Evolutionary conservation across 2,888 invertebrate genomes (phyloP).

Genomic region (Caenorhabditis sp.): DNA sequence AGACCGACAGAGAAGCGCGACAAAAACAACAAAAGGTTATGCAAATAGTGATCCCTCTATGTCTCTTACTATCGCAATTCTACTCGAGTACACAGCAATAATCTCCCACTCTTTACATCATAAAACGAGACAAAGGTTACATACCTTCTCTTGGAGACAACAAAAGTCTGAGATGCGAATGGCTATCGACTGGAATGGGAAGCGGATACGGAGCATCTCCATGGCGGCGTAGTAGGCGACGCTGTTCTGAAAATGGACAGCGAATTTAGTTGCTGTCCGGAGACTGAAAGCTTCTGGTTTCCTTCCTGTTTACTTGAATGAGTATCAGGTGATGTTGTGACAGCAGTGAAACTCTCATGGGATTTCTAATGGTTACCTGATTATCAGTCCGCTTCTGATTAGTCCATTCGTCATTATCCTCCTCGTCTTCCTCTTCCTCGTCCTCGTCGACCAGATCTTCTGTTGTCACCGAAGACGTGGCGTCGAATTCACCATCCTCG

Average conservation of each 20-base stretch:
- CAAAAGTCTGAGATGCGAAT: constrained; percentile 78
- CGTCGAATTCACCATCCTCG: constrained; percentile 41
- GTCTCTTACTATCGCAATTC: too few species aligned
- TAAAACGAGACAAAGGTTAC: constrained; percentile 5
- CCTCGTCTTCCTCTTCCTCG: constrained; percentile 59
- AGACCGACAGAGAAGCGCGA: constrained; percentile 22
- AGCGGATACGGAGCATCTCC: constrained; percentile 80
- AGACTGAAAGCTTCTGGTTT: neutral
- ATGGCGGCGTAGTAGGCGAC: constrained; percentile 71
- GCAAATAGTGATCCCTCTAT: constrained; percentile 44
- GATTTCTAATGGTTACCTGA: constrained; percentile 22
- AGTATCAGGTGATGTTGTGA: constrained; percentile 19
- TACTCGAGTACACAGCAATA: constrained; percentile 23
- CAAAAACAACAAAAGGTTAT: constrained; percentile 53
- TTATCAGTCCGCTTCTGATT: constrained; percentile 63
- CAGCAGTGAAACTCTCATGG: neutral
- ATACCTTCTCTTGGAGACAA: constrained; percentile 75
- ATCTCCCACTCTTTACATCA: constrained; percentile 3
- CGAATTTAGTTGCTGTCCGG: neutral
- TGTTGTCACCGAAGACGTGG: constrained; percentile 54
- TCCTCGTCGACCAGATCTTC: constrained; percentile 52
- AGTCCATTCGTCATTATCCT: constrained; percentile 66
- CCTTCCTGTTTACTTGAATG: neutral
- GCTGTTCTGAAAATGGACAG: constrained; percentile 52
- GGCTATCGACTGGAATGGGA: constrained; percentile 79